Evolutionary conservation across 1,140 invertebrate genomes (phyloP).

Genomic region (Dryas iulia): DNA sequence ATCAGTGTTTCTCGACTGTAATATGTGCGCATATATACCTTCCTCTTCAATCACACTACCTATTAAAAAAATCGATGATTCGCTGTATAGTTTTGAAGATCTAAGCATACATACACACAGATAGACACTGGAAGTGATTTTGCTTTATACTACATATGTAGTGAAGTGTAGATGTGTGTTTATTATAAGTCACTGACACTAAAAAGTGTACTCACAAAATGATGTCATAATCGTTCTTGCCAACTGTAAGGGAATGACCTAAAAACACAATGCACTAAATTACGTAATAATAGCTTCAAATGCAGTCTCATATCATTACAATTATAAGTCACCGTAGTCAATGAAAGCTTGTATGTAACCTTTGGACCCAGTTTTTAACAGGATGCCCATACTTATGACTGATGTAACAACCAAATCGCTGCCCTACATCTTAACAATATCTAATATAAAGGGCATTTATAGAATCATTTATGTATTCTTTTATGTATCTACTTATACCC

Average conservation of each 20-base stretch:
- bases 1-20: too few relatives aligned
- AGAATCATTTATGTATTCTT: too few relatives aligned
- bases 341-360: constrained; percentile 21
- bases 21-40: too few relatives aligned
- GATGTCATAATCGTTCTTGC: background rate
- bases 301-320: background rate
- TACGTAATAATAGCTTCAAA: background rate
- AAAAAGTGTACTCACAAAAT: background rate
- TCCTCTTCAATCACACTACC: too few relatives aligned
- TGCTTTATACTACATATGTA: too few relatives aligned
- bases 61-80: too few relatives aligned
- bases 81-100: too few relatives aligned
- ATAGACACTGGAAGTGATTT: too few relatives aligned
- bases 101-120: too few relatives aligned
- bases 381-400: constrained; percentile 46
- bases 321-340: background rate
- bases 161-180: too few relatives aligned
- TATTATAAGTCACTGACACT: background rate
- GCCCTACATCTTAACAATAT: constrained; percentile 19
- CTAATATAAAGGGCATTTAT: background rate
- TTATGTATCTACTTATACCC: too few relatives aligned
- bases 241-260: background rate
- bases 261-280: constrained; percentile 7
- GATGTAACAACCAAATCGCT: constrained; percentile 34
- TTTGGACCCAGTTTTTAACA: constrained; percentile 49